Percentiles rank a stretch among this genome's conserved stretches.
Conservation (phyloP, 1,140 invertebrate genomes). For the Acyrthosiphon pisum region DNA sequence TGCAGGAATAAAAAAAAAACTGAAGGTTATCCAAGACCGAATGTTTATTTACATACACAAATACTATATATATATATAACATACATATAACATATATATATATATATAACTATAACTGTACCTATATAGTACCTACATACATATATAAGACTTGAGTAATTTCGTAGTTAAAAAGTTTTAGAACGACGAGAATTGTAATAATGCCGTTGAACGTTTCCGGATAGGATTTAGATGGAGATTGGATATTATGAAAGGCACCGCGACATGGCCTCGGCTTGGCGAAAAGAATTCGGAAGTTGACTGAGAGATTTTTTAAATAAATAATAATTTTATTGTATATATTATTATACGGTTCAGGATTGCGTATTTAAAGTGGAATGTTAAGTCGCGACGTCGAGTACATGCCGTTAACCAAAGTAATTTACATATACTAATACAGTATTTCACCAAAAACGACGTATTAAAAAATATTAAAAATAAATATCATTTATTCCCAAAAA, state of each 20-base stretch:
- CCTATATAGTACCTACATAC: not conserved
- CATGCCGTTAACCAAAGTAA: slow-evolving; percentile 19
- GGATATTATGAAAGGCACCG: not conserved
- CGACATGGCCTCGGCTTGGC: not conserved
- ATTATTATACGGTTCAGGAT: slow-evolving; percentile 1
- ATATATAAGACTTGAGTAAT: not conserved
- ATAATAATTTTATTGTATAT: slow-evolving; percentile 34
- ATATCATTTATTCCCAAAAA: not conserved
- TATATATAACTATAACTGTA: not conserved
- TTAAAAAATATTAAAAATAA: slow-evolving; percentile 28
- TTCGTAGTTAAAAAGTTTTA: slow-evolving; percentile 40
- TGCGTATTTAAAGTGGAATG: not conserved
- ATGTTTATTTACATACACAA: slow-evolving; percentile 12
- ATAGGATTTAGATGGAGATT: slow-evolving; percentile 20
- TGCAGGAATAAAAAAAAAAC: not conserved
- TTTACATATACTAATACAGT: not conserved
- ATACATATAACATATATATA: not conserved
- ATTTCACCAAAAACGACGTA: not conserved
- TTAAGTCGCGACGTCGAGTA: not conserved
- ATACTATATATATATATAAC: not conserved
- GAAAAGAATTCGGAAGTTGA: not conserved
- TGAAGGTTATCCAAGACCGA: not conserved
- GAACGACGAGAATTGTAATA: not conserved
- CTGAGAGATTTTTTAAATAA: slow-evolving; percentile 20
- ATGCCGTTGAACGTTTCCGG: not conserved